These are phyloP conservation scores for Echinarachnius parma DNA, from an alignment of 53 echinoderm and acorn worm species.

Conservation along the genomic window DNA sequence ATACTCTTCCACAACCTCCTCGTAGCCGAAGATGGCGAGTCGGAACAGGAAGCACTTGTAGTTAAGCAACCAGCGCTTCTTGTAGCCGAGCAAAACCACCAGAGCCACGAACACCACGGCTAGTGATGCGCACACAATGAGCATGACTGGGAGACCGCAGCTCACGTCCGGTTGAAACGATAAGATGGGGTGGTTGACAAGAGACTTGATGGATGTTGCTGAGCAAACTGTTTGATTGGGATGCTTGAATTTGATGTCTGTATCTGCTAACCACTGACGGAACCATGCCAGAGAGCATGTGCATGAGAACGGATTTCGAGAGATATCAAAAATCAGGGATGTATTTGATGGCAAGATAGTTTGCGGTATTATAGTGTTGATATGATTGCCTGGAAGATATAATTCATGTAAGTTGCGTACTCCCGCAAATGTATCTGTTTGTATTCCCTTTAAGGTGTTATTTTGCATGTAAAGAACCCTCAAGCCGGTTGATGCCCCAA, in stretches of 20 bases:
- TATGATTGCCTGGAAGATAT: conserved; percentile 4
- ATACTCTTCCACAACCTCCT: conserved; percentile 13
- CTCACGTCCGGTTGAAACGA: conserved; percentile 9
- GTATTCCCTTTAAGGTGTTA: neutral
- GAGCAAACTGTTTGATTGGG: conserved; percentile 11
- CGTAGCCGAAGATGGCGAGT: conserved; percentile 16
- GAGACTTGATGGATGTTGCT: neutral
- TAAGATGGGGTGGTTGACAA: neutral
- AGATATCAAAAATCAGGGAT: conserved; percentile 18
- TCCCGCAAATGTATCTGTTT: neutral
- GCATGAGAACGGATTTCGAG: conserved; percentile 14
- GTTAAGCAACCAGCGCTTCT: conserved; percentile 21
- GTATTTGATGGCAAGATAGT: conserved; percentile 7
- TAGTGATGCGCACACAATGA: neutral
- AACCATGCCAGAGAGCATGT: conserved; percentile 17
- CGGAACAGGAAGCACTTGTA: conserved; percentile 22
- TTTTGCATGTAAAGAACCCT: neutral
- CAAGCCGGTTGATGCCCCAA: neutral
- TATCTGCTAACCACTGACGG: neutral
- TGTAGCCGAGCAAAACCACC: neutral
- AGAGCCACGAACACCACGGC: neutral
- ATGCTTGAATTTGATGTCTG: conserved; percentile 13
- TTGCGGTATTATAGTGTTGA: conserved; percentile 3
- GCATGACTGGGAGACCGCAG: conserved; percentile 5
- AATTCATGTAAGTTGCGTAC: neutral